phyloP scores from a whole-genome alignment of 1,140 invertebrate genomes.

The Drosophila lini region DNA sequence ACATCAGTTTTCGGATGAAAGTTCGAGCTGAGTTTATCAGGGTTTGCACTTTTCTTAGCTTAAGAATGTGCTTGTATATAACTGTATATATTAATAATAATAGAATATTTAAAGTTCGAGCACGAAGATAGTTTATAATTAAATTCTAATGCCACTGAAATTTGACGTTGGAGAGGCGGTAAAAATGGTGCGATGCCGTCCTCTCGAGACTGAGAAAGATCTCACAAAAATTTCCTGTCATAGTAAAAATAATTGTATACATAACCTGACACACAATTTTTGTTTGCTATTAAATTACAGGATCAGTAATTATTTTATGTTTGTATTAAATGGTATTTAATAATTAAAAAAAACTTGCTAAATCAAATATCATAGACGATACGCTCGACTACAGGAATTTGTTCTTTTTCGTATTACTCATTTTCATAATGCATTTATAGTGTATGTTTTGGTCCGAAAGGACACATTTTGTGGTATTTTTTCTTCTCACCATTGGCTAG shows the following conservation, averaged over 20 bases:
- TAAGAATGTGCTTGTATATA: no score
- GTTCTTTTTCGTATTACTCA: no score
- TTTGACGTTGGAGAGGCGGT: not conserved
- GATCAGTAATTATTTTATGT: no score
- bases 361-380: not conserved
- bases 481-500: conserved; percentile 54
- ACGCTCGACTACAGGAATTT: not conserved
- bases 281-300: no score
- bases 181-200: no score
- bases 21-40: not conserved
- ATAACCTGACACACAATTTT: no score
- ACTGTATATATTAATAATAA: no score
- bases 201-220: no score
- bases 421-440: not conserved
- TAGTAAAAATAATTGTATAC: no score
- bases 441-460: not conserved
- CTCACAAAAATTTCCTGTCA: no score
- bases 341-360: not conserved
- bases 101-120: no score
- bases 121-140: not conserved
- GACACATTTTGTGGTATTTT: conserved; percentile 23
- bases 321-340: not conserved
- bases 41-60: not conserved
- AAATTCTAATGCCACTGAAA: not conserved
- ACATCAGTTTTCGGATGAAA: not conserved